Base-by-base conservation (phyloP, 2,797 vertebrate species). In the Geotrypetes seraphini region DNA sequence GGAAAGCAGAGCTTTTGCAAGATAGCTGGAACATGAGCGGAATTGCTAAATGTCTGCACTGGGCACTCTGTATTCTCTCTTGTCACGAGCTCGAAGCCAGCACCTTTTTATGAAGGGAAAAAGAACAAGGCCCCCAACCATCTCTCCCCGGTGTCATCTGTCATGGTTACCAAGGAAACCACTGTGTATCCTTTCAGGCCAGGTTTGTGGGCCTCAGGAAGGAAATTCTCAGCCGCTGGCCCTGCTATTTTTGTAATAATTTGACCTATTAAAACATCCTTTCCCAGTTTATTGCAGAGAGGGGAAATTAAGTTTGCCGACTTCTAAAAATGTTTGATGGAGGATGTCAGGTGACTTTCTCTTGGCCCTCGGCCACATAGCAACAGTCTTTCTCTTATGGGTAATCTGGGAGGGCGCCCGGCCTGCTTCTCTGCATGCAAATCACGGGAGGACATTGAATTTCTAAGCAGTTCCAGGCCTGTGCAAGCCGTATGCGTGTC, bases 291-390 rank as follows among this genome's bases (percentile, higher is more conserved):
- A 90, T 86, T 76, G 81, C 57, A 72, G 74, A 71, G 72, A 78
- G 66, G 82, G 81, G 83, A 87, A 88, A 86, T 88, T 83, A 82
- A 78, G 81, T 78, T 79, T 78, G 78, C 90, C 81, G 79, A 71
- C 74, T 86, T 61, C 78, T n/a, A n/a, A n/a, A 66, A 70, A 73
- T 66, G 68, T 76, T 71, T 65, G 58, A 71, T 57, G 56, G 62
- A 79, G 65, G 75, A 79, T 43, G 69, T 77, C 78, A 78, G 75
- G 76, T 83, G 73, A 71, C 75, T 77, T 35, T 53, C 57, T 73
- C 73, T 53, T 69, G 75, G 65, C 65, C 56, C 46, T 43, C 39
- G 47, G 0, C 34, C 57, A 12, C 20, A 67, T 33, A 59, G 78
- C 63, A 78, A 74, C 71, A 59, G 52, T 68, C 66, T 74, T 70